Evolutionary conservation across 2,797 vertebrate species (phyloP).

Genomic region (Cryptoblepharus egeriae): DNA sequence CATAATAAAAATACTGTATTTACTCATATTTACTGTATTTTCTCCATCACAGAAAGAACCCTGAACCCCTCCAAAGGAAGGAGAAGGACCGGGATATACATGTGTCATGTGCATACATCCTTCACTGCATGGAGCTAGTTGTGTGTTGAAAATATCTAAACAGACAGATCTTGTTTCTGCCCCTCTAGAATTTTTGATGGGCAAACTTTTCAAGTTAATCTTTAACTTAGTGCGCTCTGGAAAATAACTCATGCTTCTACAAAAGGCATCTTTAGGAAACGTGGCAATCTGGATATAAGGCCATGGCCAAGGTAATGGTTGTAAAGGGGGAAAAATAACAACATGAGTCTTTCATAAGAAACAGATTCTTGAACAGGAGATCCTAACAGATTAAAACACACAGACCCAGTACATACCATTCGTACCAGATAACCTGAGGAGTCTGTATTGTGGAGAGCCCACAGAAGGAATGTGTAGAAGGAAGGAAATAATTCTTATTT

Average conservation of each 20-base stretch:
- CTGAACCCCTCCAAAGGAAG: too few relatives aligned
- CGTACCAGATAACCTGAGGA: constrained; percentile 19
- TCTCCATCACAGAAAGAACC: too few relatives aligned
- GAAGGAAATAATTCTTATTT: background rate
- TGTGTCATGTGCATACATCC: too few relatives aligned
- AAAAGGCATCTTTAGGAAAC: constrained; percentile 1
- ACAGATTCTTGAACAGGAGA: constrained; percentile 11
- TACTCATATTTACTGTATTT: too few relatives aligned
- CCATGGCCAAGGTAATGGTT: background rate
- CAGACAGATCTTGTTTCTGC: background rate
- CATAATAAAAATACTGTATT: too few relatives aligned
- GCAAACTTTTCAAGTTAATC: background rate
- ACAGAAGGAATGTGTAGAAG: constrained; percentile 8
- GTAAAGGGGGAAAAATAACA: background rate
- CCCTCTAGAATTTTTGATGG: background rate
- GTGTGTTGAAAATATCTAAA: background rate
- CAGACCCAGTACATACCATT: background rate
- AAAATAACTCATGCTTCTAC: background rate
- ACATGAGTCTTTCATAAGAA: background rate
- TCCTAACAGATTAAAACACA: background rate
- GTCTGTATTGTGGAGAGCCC: background rate
- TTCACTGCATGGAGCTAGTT: too few relatives aligned
- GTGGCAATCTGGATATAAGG: background rate
- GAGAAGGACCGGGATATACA: too few relatives aligned
- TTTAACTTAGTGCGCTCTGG: background rate